Conservation (phyloP, 23 tunicate genomes). For the Oikopleura dioica region DNA sequence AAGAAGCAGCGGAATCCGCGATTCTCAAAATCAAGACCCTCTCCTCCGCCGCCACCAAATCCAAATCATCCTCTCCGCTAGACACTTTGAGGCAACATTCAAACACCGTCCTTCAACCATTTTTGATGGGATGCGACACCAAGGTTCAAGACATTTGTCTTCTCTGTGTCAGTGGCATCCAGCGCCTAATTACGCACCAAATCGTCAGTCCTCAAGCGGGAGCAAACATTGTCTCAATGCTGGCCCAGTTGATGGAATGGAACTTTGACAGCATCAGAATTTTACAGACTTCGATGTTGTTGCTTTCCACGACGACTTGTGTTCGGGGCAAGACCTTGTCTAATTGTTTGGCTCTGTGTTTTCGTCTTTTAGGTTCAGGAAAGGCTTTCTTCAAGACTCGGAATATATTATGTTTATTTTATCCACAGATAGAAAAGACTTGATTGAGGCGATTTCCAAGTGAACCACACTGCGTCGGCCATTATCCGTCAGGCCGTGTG, state of each 20-base stretch:
- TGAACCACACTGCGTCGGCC: conserved; percentile 55
- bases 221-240: conserved; percentile 26
- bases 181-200: conserved; percentile 61
- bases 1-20: conserved; percentile 94
- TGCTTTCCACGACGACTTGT: conserved; percentile 31
- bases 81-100: conserved; percentile 22
- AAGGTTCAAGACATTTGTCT: conserved; percentile 29
- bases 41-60: not conserved
- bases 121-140: conserved; percentile 95
- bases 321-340: conserved; percentile 38
- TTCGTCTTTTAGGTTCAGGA: too few relatives aligned
- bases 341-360: not conserved
- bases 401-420: too few relatives aligned
- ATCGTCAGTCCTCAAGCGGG: conserved; percentile 23
- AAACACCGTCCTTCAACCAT: conserved; percentile 58
- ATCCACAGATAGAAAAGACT: too few relatives aligned
- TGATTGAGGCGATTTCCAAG: not conserved
- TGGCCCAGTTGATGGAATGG: conserved; percentile 55
- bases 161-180: conserved; percentile 56
- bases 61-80: not conserved
- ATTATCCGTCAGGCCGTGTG: conserved; percentile 73
- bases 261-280: conserved; percentile 40
- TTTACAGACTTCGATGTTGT: conserved; percentile 45
- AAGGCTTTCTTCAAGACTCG: too few relatives aligned
- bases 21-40: conserved; percentile 66